Evolutionary conservation across 2,113 vertebrate genomes (phyloP).

Genomic region (Heptranchias perlo): DNA sequence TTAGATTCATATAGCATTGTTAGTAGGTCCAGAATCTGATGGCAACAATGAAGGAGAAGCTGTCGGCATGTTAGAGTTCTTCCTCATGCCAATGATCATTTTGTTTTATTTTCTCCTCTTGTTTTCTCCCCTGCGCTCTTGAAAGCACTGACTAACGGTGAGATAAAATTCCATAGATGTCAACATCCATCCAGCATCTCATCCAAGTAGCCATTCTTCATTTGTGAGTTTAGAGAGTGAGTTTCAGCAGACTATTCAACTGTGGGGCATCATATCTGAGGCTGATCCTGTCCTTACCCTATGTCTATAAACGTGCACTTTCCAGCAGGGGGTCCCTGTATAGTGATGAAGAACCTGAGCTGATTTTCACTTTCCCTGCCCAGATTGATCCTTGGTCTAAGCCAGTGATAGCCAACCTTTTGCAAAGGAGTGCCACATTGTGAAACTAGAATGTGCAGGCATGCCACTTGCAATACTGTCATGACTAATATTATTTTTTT

Average conservation of each 20-base stretch:
- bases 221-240: neutral
- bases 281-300: neutral
- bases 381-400: neutral
- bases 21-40: neutral
- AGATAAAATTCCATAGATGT: neutral
- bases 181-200: neutral
- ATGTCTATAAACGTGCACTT: neutral
- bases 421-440: too few relatives aligned
- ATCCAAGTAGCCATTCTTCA: neutral
- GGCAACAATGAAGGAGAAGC: neutral
- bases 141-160: neutral
- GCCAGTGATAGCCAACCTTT: too few relatives aligned
- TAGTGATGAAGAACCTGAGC: neutral
- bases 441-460: too few relatives aligned
- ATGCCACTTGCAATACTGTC: too few relatives aligned
- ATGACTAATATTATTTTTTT: too few relatives aligned
- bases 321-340: neutral
- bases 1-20: neutral
- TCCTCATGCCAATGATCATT: too few relatives aligned
- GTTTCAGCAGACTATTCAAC: neutral
- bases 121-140: neutral
- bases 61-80: neutral
- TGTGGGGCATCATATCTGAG: neutral
- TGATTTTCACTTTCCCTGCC: neutral
- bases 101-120: too few relatives aligned